These are phyloP conservation scores for Drosophila barbarae DNA, from an alignment of 2,888 invertebrate species.

Conservation along the genomic window DNA sequence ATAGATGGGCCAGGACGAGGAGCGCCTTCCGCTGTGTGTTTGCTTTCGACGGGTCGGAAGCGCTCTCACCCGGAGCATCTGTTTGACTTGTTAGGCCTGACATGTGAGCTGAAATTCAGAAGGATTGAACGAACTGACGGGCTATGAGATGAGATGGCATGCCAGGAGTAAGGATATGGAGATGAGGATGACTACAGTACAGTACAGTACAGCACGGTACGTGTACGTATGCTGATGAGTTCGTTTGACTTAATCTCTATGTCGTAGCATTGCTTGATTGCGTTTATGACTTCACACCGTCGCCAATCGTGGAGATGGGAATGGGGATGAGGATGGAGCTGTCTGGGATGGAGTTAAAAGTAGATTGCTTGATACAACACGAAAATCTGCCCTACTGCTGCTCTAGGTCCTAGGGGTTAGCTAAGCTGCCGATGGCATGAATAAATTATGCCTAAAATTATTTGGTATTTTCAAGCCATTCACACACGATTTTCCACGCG, in stretches of 20 bases:
- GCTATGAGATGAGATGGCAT: constrained; percentile 5
- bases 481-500: constrained; percentile 4
- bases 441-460: constrained; percentile 41
- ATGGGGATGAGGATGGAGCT: not conserved
- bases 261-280: constrained; percentile 36
- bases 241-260: constrained; percentile 34
- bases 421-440: constrained; percentile 38
- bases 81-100: constrained; percentile 37
- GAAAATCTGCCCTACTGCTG: constrained; percentile 10
- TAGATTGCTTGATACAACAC: constrained; percentile 41
- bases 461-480: constrained; percentile 11
- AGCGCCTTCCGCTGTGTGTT: constrained; percentile 23
- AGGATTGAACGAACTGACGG: constrained; percentile 27
- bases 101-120: constrained; percentile 40
- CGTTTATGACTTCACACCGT: constrained; percentile 31
- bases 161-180: not conserved
- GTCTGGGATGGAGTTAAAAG: constrained; percentile 22
- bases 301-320: not conserved
- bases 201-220: not conserved
- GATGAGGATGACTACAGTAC: not conserved
- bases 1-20: constrained; percentile 11
- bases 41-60: constrained; percentile 27
- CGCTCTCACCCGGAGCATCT: constrained; percentile 31
- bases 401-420: constrained; percentile 21
- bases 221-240: constrained; percentile 30